A percentile compares a stretch with the other conserved stretches of the same genome.
Conservation (phyloP, 2,888 invertebrate genomes). For the Pristionchus japonicus region DNA sequence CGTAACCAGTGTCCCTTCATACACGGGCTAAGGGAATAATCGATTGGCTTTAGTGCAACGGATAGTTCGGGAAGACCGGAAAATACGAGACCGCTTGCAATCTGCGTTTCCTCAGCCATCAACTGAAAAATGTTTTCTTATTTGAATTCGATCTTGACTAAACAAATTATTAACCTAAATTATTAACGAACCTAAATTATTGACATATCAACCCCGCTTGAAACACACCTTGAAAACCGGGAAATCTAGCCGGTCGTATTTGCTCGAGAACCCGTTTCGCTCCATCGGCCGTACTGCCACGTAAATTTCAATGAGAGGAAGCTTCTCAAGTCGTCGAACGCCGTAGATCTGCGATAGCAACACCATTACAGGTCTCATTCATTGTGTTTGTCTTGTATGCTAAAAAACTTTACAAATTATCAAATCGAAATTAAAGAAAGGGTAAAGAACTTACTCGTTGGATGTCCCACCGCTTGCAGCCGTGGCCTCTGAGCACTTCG, state of each 20-base stretch:
- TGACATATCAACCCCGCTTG: too few relatives aligned
- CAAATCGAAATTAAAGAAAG: not conserved
- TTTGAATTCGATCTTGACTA: too few relatives aligned
- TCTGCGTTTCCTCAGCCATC: not conserved
- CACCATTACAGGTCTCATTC: too few relatives aligned
- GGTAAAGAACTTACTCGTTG: not conserved
- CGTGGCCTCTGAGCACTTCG: not conserved
- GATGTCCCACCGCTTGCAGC: constrained; percentile 19
- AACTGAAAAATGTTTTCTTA: not conserved
- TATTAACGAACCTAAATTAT: too few relatives aligned
- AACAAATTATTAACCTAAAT: too few relatives aligned
- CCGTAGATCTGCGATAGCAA: not conserved
- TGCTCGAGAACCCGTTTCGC: not conserved
- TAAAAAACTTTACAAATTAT: not conserved
- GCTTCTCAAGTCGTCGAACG: not conserved
- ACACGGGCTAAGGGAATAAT: not conserved
- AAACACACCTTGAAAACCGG: constrained; percentile 1
- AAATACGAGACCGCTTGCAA: not conserved
- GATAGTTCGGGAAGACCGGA: not conserved
- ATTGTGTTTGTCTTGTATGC: not conserved
- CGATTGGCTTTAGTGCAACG: not conserved
- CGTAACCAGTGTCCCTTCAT: not conserved
- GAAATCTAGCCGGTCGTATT: not conserved
- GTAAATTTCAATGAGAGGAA: not conserved
- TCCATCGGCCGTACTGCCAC: not conserved